Percentiles rank a stretch among this genome's conserved stretches.
Conservation (phyloP, 1,140 invertebrate genomes). For the Phymorhynchus buccinoides region DNA sequence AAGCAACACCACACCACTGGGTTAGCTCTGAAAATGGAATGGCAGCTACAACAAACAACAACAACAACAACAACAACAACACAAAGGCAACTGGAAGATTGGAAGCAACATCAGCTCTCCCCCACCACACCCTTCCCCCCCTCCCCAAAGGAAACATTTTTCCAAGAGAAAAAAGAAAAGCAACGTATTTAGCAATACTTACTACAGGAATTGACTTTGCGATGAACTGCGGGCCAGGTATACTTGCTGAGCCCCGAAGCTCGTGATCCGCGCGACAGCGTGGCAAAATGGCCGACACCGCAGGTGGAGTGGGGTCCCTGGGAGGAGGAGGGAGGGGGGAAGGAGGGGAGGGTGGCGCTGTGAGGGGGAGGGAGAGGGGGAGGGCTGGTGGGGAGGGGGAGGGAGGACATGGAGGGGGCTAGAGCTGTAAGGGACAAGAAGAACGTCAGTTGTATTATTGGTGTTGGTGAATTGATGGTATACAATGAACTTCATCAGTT, state of each 20-base stretch:
- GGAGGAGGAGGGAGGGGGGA: conserved; percentile 36
- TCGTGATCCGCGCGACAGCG: conserved; percentile 42
- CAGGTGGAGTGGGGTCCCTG: conserved; percentile 36
- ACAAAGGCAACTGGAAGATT: too few relatives aligned
- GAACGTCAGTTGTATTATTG: too few relatives aligned
- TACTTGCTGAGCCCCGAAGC: conserved; percentile 43
- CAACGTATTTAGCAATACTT: conserved; percentile 40
- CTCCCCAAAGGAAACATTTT: too few relatives aligned
- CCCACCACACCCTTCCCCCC: too few relatives aligned
- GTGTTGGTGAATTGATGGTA: too few relatives aligned
- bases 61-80: too few relatives aligned
- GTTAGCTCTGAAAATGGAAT: too few relatives aligned
- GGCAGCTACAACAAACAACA: too few relatives aligned
- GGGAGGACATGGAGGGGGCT: conserved; percentile 33
- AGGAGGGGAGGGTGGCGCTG: conserved; percentile 33
- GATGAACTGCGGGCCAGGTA: conserved; percentile 42
- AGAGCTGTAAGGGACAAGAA: too few relatives aligned
- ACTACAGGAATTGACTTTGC: conserved; percentile 59
- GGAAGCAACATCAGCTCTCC: too few relatives aligned
- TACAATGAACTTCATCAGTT: too few relatives aligned
- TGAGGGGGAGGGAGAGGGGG: conserved; percentile 31
- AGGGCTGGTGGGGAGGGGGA: conserved; percentile 50
- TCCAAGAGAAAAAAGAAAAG: background rate
- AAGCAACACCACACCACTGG: too few relatives aligned
- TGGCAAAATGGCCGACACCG: conserved; percentile 38